Conservation (phyloP, 2,113 vertebrate genomes). For the Hystrix cristata region DNA sequence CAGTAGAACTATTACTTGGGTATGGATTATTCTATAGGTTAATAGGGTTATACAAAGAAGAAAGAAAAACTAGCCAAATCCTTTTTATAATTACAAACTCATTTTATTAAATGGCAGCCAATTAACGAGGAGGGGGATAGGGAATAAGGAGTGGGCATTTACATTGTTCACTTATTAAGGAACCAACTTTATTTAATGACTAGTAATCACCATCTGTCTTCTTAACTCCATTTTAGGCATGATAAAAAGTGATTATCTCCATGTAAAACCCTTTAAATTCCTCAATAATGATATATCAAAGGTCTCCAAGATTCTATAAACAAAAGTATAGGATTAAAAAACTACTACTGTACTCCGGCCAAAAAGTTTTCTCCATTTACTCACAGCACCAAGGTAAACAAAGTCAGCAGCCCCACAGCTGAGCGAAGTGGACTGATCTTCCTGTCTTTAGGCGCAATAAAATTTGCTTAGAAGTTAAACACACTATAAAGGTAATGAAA, state of each 20-base stretch:
- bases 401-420: neutral
- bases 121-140: slow-evolving; percentile 40
- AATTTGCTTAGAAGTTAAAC: neutral
- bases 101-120: slow-evolving; percentile 62
- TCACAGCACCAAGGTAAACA: neutral
- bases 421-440: neutral
- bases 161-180: slow-evolving; percentile 1
- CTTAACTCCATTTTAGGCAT: neutral
- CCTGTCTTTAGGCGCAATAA: neutral
- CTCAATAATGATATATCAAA: neutral
- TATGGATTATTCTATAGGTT: neutral
- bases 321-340: neutral
- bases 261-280: neutral
- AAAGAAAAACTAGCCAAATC: slow-evolving; percentile 30
- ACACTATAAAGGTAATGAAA: slow-evolving; percentile 15
- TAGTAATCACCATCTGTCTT: slow-evolving; percentile 2
- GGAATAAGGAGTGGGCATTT: slow-evolving; percentile 46
- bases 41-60: slow-evolving; percentile 50
- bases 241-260: slow-evolving; percentile 50
- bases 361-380: neutral
- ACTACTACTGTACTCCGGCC: neutral
- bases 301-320: neutral
- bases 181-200: slow-evolving; percentile 57
- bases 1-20: neutral
- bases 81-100: slow-evolving; percentile 59